Conservation (phyloP, 2,888 invertebrate species). For the Polydrusus cervinus region DNA sequence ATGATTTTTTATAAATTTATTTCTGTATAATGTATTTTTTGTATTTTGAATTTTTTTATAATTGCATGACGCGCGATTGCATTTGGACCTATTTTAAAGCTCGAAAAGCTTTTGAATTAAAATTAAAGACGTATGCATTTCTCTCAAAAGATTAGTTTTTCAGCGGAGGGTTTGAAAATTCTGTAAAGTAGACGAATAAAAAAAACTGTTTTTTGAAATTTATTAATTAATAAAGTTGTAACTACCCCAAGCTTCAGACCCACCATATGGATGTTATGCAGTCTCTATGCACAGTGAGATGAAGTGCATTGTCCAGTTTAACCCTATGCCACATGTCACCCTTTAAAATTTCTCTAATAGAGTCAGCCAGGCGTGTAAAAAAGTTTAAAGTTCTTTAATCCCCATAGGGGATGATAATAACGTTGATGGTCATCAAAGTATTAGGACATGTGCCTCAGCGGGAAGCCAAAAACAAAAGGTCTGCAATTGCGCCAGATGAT, state of each 20-base stretch:
- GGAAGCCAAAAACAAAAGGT: constrained; percentile 59
- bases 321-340: constrained; percentile 63
- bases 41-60: no score
- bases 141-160: no score
- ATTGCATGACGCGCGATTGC: no score
- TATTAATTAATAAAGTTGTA: no score
- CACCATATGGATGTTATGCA: constrained; percentile 21
- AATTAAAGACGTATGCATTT: no score
- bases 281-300: constrained; percentile 33
- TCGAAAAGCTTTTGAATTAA: no score
- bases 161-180: no score
- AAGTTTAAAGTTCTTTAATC: constrained; percentile 65
- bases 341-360: constrained; percentile 63
- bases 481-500: constrained; percentile 56
- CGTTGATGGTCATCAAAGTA: constrained; percentile 61
- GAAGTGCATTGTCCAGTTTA: constrained; percentile 60
- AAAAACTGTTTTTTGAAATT: no score
- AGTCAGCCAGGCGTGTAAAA: constrained; percentile 61
- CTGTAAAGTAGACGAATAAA: no score
- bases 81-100: no score
- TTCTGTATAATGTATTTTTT: no score
- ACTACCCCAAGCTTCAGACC: background rate
- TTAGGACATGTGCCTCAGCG: constrained; percentile 60
- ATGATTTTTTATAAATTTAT: no score
- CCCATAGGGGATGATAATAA: constrained; percentile 62